Base-by-base conservation (phyloP, 2,113 vertebrate species). In the Limnothrissa miodon region DNA sequence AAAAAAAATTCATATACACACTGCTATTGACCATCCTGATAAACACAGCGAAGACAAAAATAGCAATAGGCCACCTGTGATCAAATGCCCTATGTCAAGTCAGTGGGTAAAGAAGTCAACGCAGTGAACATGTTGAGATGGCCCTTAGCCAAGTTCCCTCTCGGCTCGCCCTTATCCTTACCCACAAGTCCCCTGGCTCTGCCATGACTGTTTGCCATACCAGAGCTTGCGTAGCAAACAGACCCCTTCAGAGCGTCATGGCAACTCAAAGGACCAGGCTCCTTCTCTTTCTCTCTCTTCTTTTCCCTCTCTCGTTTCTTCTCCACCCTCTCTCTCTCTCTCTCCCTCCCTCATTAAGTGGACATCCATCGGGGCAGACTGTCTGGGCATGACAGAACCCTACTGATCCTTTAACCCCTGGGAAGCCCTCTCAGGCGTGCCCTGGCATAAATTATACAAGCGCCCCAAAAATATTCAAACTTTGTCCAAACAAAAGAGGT, bases 391-490 rank as follows among this genome's bases (percentile, higher is more conserved):
- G 10, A 62, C 33, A 33, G 25, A 74, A 15, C 66, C 66, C 33
- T 15, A 5, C 66, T 39, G 66, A 36, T 36, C 29, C 29, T 17
- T 13, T 74, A 33, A 74, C 66, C 66, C 25, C 29, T 33, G 4
- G 66, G 29, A 36, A 36, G 66, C 29, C 19, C 25, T 4, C 85
- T 89, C 87, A 85, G 87, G 90, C 91, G 91, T 91, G 89, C 91
- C 90, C 89, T 85, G 88, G 90, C 88, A 93, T 91, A 92, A 90
- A 93, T 93, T 90, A 92, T 85, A n/a, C n/a, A 81, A 87, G 87
- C 88, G 89, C 91, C 19, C 91, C 19, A 86, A 82, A 89, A 81
- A 87, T 90, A 90, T 92, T 89, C 87, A 89, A 90, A 90, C 89
- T 86, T 82, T 85, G 88, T 90, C 88, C 91, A 92, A 91, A 92